A percentile compares a stretch with the other conserved stretches of the same genome.
Evolutionary conservation across 2,113 vertebrate genomes (phyloP).

Genomic region (Cyanoderma ruficeps): DNA sequence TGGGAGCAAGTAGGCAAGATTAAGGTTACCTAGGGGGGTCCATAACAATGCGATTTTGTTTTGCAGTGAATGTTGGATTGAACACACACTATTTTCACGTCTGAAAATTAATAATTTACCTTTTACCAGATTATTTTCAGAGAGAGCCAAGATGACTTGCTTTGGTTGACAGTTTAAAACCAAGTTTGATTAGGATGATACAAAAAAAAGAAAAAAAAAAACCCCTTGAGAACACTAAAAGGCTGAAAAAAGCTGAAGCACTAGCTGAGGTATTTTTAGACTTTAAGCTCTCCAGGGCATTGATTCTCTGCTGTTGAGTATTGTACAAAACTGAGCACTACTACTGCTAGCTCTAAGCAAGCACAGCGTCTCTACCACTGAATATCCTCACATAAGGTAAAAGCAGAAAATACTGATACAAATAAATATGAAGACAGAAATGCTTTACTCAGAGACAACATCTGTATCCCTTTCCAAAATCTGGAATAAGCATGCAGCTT

Average conservation of each 20-base stretch:
- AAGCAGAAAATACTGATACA: not conserved
- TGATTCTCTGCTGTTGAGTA: not conserved
- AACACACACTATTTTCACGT: not conserved
- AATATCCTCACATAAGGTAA: not conserved
- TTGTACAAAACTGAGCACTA: not conserved
- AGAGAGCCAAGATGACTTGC: not conserved
- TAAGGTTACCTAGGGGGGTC: not conserved
- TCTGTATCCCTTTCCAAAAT: not conserved
- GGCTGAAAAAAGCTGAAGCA: slow-evolving; percentile 1
- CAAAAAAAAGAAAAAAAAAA: not conserved
- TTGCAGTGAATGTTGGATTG: not conserved
- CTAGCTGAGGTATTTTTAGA: slow-evolving; percentile 26
- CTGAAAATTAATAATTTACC: not conserved
- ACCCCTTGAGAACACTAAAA: not conserved
- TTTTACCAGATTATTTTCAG: not conserved
- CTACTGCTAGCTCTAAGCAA: not conserved
- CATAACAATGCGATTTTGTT: not conserved
- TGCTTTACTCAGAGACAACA: not conserved
- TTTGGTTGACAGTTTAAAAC: not conserved
- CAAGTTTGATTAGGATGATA: not conserved
- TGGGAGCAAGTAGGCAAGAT: not conserved
- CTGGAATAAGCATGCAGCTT: not conserved
- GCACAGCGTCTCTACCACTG: not conserved
- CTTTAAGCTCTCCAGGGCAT: not conserved
- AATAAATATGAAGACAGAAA: not conserved